Evolutionary conservation across 2,888 invertebrate species (phyloP).

Genomic region (Timema podura): DNA sequence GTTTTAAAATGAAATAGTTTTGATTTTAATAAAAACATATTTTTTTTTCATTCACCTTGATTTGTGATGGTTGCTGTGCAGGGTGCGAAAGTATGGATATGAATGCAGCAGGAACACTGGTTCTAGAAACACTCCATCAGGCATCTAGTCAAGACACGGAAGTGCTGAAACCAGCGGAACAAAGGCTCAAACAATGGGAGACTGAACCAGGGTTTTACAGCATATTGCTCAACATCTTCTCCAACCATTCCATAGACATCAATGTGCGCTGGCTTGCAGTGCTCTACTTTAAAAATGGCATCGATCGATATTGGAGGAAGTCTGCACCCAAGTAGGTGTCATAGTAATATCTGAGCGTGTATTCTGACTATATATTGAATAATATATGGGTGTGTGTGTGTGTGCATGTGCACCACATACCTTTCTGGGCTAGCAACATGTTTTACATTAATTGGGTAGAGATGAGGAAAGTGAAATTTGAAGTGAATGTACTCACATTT

Average conservation of each 20-base stretch:
- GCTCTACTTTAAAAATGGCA: conserved; percentile 89
- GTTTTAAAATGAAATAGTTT: too few relatives aligned
- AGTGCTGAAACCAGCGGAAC: conserved; percentile 82
- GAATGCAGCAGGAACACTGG: conserved; percentile 42
- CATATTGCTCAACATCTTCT: conserved; percentile 67
- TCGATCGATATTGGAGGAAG: conserved; percentile 88
- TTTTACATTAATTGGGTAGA: not conserved
- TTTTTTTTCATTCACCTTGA: too few relatives aligned
- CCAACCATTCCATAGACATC: conserved; percentile 70
- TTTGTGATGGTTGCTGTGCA: too few relatives aligned
- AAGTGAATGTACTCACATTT: too few relatives aligned
- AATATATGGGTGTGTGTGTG: too few relatives aligned
- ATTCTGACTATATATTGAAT: too few relatives aligned
- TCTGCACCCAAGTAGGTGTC: conserved; percentile 66
- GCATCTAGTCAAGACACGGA: conserved; percentile 83
- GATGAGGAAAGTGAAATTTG: too few relatives aligned
- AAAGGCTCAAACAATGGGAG: conserved; percentile 84
- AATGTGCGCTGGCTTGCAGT: conserved; percentile 90
- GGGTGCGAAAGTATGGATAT: conserved; percentile 28
- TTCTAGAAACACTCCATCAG: conserved; percentile 71
- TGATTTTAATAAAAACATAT: too few relatives aligned
- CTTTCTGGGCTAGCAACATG: too few relatives aligned
- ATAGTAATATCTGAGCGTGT: too few relatives aligned
- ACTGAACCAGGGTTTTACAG: conserved; percentile 85
- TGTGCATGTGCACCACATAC: too few relatives aligned